Conservation (phyloP, 2,113 vertebrate genomes). For the Lipotes vexillifer region DNA sequence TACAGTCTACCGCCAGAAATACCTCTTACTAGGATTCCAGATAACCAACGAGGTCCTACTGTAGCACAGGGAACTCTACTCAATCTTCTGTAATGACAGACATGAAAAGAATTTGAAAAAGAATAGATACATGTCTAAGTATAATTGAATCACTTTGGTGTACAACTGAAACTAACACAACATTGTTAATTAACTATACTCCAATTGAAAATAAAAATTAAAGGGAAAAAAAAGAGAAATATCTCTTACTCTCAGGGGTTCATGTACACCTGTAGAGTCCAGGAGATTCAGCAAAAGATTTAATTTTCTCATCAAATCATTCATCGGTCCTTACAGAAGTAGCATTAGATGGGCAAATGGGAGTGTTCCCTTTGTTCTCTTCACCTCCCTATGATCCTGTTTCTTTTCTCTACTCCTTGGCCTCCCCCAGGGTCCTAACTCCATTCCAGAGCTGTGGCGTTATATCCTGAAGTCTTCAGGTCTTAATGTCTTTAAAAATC, state of each 20-base stretch:
- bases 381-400: not conserved
- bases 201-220: too few relatives aligned
- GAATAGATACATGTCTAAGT: too few relatives aligned
- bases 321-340: not conserved
- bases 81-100: too few relatives aligned
- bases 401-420: not conserved
- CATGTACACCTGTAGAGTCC: not conserved
- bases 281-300: not conserved
- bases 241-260: not conserved
- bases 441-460: not conserved
- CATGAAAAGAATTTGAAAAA: too few relatives aligned
- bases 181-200: too few relatives aligned
- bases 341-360: not conserved
- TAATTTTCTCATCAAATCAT: not conserved
- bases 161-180: too few relatives aligned
- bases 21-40: not conserved
- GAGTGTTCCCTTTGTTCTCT: not conserved
- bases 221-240: too few relatives aligned
- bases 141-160: too few relatives aligned
- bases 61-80: too few relatives aligned
- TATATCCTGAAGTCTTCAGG: not conserved
- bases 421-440: not conserved
- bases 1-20: not conserved
- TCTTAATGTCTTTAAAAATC: not conserved
- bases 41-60: too few relatives aligned